These are phyloP conservation scores for Amblyjoppa fuscipennis DNA, from an alignment of 2,888 invertebrate genomes.

Conservation along the genomic window DNA sequence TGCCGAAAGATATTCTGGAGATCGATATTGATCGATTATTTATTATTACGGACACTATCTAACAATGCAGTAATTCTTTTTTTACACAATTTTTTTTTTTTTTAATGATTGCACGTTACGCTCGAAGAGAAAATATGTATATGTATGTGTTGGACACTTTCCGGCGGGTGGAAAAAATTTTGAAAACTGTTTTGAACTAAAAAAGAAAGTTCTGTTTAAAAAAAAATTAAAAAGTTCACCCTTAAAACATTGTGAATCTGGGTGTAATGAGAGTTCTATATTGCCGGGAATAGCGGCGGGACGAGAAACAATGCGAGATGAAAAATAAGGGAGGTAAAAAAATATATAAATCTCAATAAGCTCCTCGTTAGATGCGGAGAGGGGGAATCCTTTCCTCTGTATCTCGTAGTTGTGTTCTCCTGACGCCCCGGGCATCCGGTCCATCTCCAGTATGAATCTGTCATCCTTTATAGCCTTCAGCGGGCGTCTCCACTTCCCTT, in stretches of 20 bases:
- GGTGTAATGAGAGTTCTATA: not conserved
- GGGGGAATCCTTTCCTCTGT: not conserved
- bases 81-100: no score
- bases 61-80: no score
- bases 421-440: constrained; percentile 19
- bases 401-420: constrained; percentile 29
- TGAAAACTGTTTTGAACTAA: not conserved
- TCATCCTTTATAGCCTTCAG: constrained; percentile 21
- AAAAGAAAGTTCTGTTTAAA: not conserved
- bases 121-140: not conserved
- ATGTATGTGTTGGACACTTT: not conserved
- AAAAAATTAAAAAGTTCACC: not conserved
- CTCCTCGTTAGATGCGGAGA: constrained; percentile 31
- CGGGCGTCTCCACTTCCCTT: constrained; percentile 25
- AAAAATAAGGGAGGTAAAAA: not conserved
- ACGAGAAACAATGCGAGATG: not conserved
- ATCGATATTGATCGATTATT: no score
- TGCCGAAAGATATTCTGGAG: not conserved
- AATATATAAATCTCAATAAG: constrained; percentile 16
- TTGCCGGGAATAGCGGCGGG: not conserved
- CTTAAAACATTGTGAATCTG: not conserved
- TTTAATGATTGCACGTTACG: not conserved
- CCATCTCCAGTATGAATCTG: not conserved
- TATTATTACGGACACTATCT: no score
- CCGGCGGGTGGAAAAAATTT: not conserved